Evolutionary conservation across 2,113 vertebrate species (phyloP), one percentile per base, ranked within the genome.

Genomic region (Toxostoma redivivum): DNA sequence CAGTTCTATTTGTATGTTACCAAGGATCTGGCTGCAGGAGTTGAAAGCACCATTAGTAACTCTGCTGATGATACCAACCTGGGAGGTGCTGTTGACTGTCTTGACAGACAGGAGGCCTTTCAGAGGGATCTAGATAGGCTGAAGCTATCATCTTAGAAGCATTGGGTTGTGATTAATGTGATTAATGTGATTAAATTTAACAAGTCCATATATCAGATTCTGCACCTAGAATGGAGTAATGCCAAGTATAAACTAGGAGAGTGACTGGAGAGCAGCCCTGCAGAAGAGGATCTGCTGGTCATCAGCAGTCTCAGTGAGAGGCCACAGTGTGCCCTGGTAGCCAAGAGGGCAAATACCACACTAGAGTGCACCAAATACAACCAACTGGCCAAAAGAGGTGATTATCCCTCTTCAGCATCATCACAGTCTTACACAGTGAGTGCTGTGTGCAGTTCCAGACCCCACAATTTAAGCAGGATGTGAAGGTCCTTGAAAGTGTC

Each of bases 221-320:
- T 69, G 15, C 24, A 25, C 15, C 11, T 38, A 27, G 12, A 12
- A 16, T 9, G 3, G 4, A 76, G 11, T 51, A 66, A 66, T 11
- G 3, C 2, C 0, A 0, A 31, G 4, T 10, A 7, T 25, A 8
- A 24, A n/a, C 12, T 16, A n/a, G 9, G 12, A 73, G 7, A 77
- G 5, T 25, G 30, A 4, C 7, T 77, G 53, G 47, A 44, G 7
- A 85, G 3, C 13, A 38, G 13, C 45, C 40, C 24, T 50, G 28
- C 5, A 47, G 54, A 64, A 71, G 35, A 11, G 13, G 5, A 22
- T 76, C 40, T 76, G 20, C 11, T 74, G 14, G 20, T 37, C 1
- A 2, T 10, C 38, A 70, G n/a, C 9, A 54, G 27, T 35, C 15
- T 81, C 11, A 40, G 6, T 8, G 10, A 12, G 33, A 57, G 23